phyloP scores from a whole-genome alignment of 1,140 invertebrate species.

The Bombus ignitus region DNA sequence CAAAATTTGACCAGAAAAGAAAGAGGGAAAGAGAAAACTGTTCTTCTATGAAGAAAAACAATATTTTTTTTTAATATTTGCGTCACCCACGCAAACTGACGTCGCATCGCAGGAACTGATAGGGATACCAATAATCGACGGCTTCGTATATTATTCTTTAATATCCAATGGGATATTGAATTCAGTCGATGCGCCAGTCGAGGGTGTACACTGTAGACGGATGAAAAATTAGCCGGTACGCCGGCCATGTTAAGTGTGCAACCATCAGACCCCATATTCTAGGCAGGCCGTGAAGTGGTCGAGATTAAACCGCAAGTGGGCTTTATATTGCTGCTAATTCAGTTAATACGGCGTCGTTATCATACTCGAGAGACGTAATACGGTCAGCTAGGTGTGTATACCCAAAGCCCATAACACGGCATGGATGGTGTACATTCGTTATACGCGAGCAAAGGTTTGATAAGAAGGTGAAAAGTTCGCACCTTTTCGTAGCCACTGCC shows the following conservation, averaged over 20 bases:
- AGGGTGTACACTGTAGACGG: neutral
- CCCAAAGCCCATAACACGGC: neutral
- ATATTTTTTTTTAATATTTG: conserved; percentile 7
- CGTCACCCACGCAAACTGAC: neutral
- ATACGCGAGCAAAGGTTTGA: neutral
- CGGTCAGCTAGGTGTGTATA: conserved; percentile 11
- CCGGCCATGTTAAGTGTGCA: conserved; percentile 1
- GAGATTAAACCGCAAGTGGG: conserved; percentile 72
- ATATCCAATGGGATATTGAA: conserved; percentile 68
- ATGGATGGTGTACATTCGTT: conserved; percentile 8
- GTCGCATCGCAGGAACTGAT: neutral
- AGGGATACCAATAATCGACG: conserved; percentile 53
- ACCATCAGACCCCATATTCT: conserved; percentile 22
- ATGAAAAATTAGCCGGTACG: conserved; percentile 55
- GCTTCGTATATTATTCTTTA: conserved; percentile 70
- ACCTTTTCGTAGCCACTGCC: conserved; percentile 10
- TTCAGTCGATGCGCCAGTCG: neutral
- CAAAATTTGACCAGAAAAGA: no score
- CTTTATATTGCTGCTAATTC: conserved; percentile 71
- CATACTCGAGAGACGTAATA: conserved; percentile 53
- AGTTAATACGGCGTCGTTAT: conserved; percentile 70
- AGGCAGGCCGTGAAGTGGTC: conserved; percentile 57
- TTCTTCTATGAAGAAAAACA: neutral
- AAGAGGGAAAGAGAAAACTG: neutral
- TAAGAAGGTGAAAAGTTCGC: conserved; percentile 40